These are phyloP conservation scores for Empidonax traillii DNA, from an alignment of 2,113 vertebrate species.

Conservation along the genomic window DNA sequence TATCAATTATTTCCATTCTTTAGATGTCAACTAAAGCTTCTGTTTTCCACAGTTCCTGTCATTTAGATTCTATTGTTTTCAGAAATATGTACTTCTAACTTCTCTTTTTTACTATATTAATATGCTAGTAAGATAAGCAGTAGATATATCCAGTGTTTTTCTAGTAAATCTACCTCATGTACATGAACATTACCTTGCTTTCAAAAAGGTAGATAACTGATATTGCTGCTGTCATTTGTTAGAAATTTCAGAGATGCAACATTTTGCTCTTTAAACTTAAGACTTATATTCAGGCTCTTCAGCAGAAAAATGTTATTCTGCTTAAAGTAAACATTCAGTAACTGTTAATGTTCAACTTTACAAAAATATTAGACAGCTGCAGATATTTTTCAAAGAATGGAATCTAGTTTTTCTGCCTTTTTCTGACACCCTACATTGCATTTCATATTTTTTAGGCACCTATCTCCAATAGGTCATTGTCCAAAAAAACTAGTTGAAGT, in stretches of 20 bases:
- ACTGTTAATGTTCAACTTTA: neutral
- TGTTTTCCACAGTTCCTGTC: neutral
- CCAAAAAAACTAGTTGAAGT: neutral
- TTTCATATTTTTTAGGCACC: neutral
- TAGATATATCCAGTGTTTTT: neutral
- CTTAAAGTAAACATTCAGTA: neutral
- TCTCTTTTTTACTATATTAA: neutral
- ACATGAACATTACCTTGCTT: neutral
- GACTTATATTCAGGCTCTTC: neutral
- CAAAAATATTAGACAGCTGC: neutral
- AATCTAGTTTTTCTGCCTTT: neutral
- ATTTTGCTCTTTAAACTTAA: neutral
- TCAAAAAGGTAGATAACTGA: neutral
- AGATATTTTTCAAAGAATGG: neutral
- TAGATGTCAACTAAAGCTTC: neutral
- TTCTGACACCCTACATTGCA: neutral
- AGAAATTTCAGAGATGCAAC: neutral
- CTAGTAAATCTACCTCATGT: neutral
- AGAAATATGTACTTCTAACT: neutral
- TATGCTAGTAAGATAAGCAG: neutral
- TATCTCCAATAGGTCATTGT: accelerated
- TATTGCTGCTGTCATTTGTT: neutral
- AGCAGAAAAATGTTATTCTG: neutral
- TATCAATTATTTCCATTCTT: neutral
- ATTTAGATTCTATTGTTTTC: neutral